A percentile compares a stretch with the other conserved stretches of the same genome.
phyloP scores from a whole-genome alignment of 2,113 vertebrate species.

The Pica pica region DNA sequence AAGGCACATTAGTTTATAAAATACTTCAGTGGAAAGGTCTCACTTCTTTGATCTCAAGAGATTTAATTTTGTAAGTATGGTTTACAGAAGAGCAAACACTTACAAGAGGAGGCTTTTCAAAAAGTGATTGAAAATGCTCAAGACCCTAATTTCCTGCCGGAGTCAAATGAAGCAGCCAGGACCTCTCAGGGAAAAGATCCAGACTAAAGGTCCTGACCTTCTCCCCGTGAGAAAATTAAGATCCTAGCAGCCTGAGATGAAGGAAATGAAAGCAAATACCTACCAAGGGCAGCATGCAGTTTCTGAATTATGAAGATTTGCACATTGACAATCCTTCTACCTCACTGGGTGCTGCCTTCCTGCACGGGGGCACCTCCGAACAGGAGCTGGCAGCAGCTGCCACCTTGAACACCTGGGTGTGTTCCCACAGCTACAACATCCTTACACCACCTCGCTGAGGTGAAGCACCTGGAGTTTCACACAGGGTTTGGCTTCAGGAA shows the following conservation, averaged over 20 bases:
- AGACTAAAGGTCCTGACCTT: neutral
- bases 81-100: slow-evolving; percentile 32
- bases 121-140: neutral
- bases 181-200: neutral
- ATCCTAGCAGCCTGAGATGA: neutral
- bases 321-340: fast-evolving
- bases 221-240: neutral
- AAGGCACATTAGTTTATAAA: neutral
- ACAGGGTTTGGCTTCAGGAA: fast-evolving
- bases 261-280: neutral
- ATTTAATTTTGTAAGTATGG: neutral
- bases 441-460: neutral
- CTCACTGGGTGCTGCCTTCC: neutral
- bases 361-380: neutral
- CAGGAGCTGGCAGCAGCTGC: neutral
- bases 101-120: neutral
- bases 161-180: neutral
- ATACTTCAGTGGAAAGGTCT: slow-evolving; percentile 10
- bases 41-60: neutral
- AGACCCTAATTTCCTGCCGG: neutral
- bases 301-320: neutral
- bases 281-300: neutral
- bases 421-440: neutral
- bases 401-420: neutral
- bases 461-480: neutral